These are phyloP conservation scores for Enteromius anoplus DNA, from an alignment of 2,797 vertebrate species.

Conservation along the genomic window DNA sequence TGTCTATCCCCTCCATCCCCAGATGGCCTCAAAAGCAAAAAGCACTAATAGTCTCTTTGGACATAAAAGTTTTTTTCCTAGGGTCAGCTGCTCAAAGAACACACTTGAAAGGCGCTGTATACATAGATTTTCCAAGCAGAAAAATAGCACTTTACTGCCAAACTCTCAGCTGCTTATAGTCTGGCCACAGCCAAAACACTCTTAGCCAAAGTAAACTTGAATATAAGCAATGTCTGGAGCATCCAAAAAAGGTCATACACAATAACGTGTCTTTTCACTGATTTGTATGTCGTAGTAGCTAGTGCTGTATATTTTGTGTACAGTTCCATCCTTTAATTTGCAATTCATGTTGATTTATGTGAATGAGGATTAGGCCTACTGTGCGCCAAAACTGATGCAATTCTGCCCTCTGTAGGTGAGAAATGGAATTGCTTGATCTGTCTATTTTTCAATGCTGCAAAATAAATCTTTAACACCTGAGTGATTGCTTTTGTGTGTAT, in stretches of 20 bases:
- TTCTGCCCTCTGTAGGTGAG: conserved; percentile 76
- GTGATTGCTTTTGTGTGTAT: neutral
- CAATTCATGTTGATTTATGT: conserved; percentile 38
- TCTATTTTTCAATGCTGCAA: neutral
- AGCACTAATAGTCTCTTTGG: neutral
- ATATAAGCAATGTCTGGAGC: conserved; percentile 71
- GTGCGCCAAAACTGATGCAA: conserved; percentile 63
- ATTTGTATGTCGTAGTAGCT: conserved; percentile 69
- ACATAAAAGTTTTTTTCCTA: neutral
- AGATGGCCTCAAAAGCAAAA: conserved; percentile 5
- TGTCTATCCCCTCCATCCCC: neutral
- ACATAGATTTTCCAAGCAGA: conserved; percentile 65
- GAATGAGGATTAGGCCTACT: conserved; percentile 32
- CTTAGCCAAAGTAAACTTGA: conserved; percentile 73
- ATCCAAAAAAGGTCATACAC: conserved; percentile 65
- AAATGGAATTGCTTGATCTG: conserved; percentile 24
- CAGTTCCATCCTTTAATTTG: conserved; percentile 45
- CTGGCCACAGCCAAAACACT: conserved; percentile 64
- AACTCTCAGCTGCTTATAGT: conserved; percentile 68
- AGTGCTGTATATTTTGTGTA: conserved; percentile 55
- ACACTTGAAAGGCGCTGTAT: conserved; percentile 26
- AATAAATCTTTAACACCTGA: neutral
- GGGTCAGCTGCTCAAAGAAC: neutral
- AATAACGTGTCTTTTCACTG: neutral
- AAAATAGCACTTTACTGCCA: conserved; percentile 70